These are phyloP conservation scores for Agelaius phoeniceus DNA, from an alignment of 2,113 vertebrate genomes.

Conservation along the genomic window DNA sequence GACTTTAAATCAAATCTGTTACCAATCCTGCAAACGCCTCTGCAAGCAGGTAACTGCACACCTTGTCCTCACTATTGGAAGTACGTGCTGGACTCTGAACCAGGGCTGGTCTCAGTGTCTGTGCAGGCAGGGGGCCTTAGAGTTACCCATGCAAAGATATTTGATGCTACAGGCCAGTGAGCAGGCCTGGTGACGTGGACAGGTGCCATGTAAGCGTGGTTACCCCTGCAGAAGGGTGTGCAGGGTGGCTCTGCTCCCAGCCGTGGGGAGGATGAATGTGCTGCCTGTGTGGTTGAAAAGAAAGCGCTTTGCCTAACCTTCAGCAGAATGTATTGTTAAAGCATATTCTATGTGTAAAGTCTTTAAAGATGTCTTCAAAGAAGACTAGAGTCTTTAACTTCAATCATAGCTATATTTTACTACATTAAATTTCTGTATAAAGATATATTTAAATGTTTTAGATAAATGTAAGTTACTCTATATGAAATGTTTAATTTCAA, in stretches of 20 bases:
- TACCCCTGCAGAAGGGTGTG: not conserved
- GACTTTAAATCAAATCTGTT: not conserved
- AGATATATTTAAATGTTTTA: slow-evolving; percentile 83
- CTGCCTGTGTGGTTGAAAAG: slow-evolving; percentile 77
- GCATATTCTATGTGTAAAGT: slow-evolving; percentile 81
- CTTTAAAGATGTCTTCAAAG: slow-evolving; percentile 86
- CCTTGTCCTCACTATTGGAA: not conserved
- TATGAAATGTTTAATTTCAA: slow-evolving; percentile 79
- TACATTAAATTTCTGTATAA: slow-evolving; percentile 84
- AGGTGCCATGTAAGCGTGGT: not conserved
- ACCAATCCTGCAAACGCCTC: not conserved
- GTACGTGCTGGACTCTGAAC: not conserved
- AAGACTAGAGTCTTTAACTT: slow-evolving; percentile 87
- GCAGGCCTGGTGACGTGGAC: not conserved
- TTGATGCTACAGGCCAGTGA: not conserved
- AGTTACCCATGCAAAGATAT: not conserved
- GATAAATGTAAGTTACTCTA: slow-evolving; percentile 79
- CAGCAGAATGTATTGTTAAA: slow-evolving; percentile 87
- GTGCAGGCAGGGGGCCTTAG: fast-evolving
- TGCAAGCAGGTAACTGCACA: not conserved
- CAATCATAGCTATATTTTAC: slow-evolving; percentile 89
- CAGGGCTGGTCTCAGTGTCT: not conserved
- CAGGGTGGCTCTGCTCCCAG: slow-evolving; percentile 1
- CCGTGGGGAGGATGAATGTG: slow-evolving; percentile 47
- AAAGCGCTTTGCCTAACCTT: slow-evolving; percentile 84